Evolutionary conservation across 2,797 vertebrate species (phyloP).

Genomic region (Gallinago nigripennis): DNA sequence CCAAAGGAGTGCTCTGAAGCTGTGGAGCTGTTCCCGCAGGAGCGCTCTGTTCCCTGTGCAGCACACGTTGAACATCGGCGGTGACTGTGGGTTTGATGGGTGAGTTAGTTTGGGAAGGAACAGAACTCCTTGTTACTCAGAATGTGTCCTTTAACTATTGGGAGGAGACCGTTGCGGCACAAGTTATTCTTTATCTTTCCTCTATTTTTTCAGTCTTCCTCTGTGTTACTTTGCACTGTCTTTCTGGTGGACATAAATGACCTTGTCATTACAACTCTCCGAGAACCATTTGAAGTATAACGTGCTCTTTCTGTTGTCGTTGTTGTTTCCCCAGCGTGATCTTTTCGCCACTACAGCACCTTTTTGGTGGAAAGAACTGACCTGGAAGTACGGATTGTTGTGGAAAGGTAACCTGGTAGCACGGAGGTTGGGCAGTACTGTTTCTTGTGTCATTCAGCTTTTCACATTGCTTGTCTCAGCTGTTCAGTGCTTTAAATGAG

Average conservation of each 20-base stretch:
- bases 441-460: not conserved
- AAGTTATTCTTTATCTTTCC: not conserved
- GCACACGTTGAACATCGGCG: not conserved
- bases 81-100: not conserved
- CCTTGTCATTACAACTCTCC: not conserved
- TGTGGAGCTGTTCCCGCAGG: rapidly evolving
- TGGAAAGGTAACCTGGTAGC: not conserved
- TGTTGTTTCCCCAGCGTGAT: slow-evolving; percentile 18
- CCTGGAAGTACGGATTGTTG: not conserved
- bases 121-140: not conserved
- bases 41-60: not conserved
- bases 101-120: not conserved
- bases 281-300: not conserved
- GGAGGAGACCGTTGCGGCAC: rapidly evolving
- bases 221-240: not conserved
- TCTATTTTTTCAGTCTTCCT: not conserved
- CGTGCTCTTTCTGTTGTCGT: not conserved
- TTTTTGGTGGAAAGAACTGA: slow-evolving; percentile 36
- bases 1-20: not conserved
- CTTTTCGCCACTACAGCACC: not conserved
- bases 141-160: not conserved
- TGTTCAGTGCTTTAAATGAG: not conserved
- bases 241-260: not conserved
- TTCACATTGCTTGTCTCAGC: not conserved
- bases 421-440: not conserved